Evolutionary conservation across 2,113 vertebrate species (phyloP).

Genomic region (Cichladusa arquata): DNA sequence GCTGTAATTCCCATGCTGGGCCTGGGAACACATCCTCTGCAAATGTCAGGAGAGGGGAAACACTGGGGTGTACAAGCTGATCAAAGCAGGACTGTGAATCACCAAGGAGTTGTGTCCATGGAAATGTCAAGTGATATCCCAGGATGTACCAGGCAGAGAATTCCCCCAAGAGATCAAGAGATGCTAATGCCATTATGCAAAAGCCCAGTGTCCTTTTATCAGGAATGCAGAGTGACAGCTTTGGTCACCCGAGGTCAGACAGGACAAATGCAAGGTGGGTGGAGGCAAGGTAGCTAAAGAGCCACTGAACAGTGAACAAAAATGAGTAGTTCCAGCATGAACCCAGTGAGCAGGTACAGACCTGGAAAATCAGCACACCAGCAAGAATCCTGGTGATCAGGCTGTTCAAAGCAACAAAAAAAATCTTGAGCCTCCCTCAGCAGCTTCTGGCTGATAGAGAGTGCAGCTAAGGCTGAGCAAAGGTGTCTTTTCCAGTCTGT

Average conservation of each 20-base stretch:
- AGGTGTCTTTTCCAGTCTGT: not conserved
- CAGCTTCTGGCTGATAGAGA: not conserved
- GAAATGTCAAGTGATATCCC: slow-evolving; percentile 39
- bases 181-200: not conserved
- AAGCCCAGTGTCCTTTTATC: not conserved
- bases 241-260: not conserved
- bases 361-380: not conserved
- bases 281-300: not conserved
- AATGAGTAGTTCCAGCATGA: not conserved
- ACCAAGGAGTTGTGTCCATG: slow-evolving; percentile 26
- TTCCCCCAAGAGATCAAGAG: not conserved
- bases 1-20: slow-evolving; percentile 16
- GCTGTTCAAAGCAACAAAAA: not conserved
- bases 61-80: slow-evolving; percentile 30
- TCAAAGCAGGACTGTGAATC: slow-evolving; percentile 37
- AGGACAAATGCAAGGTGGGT: not conserved
- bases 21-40: slow-evolving; percentile 17
- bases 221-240: not conserved
- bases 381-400: not conserved
- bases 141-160: not conserved
- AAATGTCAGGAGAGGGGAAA: slow-evolving; percentile 31
- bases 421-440: not conserved
- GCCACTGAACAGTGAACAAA: not conserved
- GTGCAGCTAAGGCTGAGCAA: not conserved
- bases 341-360: not conserved